Conservation (phyloP, 2,797 vertebrate genomes). For the Numenius phaeopus region DNA sequence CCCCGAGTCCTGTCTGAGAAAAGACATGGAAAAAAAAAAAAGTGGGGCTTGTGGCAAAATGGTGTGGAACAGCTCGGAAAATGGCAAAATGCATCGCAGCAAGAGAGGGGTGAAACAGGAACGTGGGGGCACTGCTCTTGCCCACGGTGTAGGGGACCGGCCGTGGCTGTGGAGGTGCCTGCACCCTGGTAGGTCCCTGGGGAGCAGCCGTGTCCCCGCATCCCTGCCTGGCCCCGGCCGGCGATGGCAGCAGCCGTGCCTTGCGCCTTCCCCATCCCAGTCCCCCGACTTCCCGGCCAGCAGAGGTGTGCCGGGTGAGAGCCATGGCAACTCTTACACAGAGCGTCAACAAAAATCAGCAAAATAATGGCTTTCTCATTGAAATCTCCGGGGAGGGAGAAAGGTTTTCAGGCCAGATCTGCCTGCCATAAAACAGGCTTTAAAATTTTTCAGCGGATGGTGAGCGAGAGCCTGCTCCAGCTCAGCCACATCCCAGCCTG, state of each 20-base stretch:
- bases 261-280: neutral
- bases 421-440: neutral
- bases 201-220: fast-evolving
- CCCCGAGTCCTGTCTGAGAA: neutral
- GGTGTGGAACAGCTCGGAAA: fast-evolving
- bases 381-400: neutral
- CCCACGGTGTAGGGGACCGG: fast-evolving
- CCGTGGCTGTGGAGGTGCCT: fast-evolving
- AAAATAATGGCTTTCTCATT: neutral
- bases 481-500: neutral
- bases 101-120: neutral
- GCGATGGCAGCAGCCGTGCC: neutral
- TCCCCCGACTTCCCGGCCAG: neutral
- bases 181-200: neutral
- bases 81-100: fast-evolving
- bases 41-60: fast-evolving
- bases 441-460: neutral
- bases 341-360: neutral
- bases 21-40: neutral
- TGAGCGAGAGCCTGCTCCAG: neutral
- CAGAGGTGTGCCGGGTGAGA: neutral
- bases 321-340: slow-evolving; percentile 36
- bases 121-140: fast-evolving
- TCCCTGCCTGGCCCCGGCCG: neutral
- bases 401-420: neutral